A percentile compares a stretch with the other conserved stretches of the same genome.
These are phyloP conservation scores for Gymnobelideus leadbeateri DNA, from an alignment of 2,113 vertebrate species.

Conservation along the genomic window DNA sequence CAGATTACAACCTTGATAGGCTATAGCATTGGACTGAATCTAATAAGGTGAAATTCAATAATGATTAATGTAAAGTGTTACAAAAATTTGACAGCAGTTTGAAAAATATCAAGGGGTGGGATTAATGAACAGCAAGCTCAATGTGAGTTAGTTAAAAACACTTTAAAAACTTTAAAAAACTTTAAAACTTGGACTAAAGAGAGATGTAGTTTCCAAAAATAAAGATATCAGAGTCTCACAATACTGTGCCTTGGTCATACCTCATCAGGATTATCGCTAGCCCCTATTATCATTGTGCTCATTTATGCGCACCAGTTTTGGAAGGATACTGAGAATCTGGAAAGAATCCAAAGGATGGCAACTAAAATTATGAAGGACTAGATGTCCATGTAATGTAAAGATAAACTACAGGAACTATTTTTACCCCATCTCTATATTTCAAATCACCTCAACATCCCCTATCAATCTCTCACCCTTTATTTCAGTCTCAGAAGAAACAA, in stretches of 20 bases:
- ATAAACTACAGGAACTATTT: neutral
- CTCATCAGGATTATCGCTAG: neutral
- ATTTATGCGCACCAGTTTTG: neutral
- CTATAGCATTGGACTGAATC: no score
- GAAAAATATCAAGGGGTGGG: no score
- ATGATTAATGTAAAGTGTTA: no score
- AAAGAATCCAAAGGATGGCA: neutral
- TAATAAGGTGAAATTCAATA: no score
- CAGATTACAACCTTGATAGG: neutral
- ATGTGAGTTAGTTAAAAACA: no score
- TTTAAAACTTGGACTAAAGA: no score
- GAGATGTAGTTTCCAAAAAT: no score
- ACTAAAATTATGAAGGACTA: neutral
- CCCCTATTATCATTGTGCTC: neutral
- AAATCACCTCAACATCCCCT: neutral
- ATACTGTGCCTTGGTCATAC: neutral
- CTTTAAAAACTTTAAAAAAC: no score
- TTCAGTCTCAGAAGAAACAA: neutral
- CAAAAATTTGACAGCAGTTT: no score
- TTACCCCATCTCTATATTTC: neutral
- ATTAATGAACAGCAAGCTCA: no score
- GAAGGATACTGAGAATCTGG: neutral
- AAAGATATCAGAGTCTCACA: neutral
- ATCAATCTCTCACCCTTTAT: neutral
- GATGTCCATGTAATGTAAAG: no score